Conservation (phyloP, 2,797 vertebrate genomes). For the Protonibea diacanthus region DNA sequence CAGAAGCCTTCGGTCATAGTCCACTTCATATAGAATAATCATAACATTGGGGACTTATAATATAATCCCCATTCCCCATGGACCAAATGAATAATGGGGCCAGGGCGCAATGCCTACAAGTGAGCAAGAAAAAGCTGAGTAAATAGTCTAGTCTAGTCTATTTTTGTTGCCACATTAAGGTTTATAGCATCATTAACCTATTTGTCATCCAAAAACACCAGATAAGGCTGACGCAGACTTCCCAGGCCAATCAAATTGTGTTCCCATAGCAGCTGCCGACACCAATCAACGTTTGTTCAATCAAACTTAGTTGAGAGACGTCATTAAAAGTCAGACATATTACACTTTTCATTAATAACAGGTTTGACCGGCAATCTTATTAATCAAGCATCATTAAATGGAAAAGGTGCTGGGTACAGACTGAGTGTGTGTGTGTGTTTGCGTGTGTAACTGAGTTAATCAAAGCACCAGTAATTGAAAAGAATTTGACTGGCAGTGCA, state of each 20-base stretch:
- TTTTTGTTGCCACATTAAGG: conserved; percentile 36
- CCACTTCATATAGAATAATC: conserved; percentile 33
- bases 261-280: conserved; percentile 46
- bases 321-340: conserved; percentile 28
- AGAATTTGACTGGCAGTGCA: conserved; percentile 64
- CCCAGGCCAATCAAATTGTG: conserved; percentile 40
- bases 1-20: conserved; percentile 17
- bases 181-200: conserved; percentile 47
- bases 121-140: conserved; percentile 39
- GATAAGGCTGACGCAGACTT: conserved; percentile 52
- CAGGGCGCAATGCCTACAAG: conserved; percentile 13
- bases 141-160: conserved; percentile 47
- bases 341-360: conserved; percentile 27
- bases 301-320: conserved; percentile 4
- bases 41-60: conserved; percentile 29
- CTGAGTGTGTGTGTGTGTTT: background rate
- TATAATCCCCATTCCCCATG: conserved; percentile 12
- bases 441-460: conserved; percentile 44
- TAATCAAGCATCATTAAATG: conserved; percentile 27
- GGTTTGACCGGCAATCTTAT: conserved; percentile 18
- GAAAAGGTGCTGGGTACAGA: background rate
- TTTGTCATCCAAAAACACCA: conserved; percentile 51
- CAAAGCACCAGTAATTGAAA: conserved; percentile 62
- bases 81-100: conserved; percentile 1
- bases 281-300: conserved; percentile 14